Conservation (phyloP, 2,888 invertebrate species). For the Ennomos quercinarius region DNA sequence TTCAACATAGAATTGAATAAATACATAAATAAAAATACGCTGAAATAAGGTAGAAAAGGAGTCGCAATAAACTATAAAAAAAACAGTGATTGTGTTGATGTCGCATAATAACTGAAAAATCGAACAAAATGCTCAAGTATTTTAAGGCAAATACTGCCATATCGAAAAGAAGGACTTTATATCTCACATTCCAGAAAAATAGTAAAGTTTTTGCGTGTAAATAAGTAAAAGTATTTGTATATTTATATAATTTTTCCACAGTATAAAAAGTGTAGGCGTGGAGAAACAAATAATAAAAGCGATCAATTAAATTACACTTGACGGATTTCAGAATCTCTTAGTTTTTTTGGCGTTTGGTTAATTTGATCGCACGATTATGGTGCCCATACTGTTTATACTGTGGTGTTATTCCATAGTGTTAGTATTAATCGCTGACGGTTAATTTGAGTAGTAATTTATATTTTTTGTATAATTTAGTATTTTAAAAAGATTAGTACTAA, state of each 20-base stretch:
- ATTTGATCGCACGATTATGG: background rate
- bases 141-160: slow-evolving; percentile 79
- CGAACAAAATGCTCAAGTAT: slow-evolving; percentile 81
- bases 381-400: slow-evolving; percentile 61
- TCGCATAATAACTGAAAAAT: slow-evolving; percentile 67
- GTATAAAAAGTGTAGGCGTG: slow-evolving; percentile 11
- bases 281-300: background rate
- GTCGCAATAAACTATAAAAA: slow-evolving; percentile 19
- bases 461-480: slow-evolving; percentile 38
- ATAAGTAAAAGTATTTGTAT: slow-evolving; percentile 56
- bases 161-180: slow-evolving; percentile 61
- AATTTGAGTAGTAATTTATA: slow-evolving; percentile 42
- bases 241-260: slow-evolving; percentile 44
- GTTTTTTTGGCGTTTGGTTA: background rate
- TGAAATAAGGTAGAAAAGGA: slow-evolving; percentile 16
- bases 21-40: slow-evolving; percentile 23
- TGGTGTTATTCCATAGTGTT: slow-evolving; percentile 56
- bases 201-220: slow-evolving; percentile 50
- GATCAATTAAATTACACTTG: background rate
- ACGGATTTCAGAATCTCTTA: background rate
- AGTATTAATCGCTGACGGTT: slow-evolving; percentile 52
- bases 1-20: background rate
- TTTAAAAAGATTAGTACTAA: slow-evolving; percentile 51
- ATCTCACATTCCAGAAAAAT: slow-evolving; percentile 57
- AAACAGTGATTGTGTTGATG: slow-evolving; percentile 85